These are phyloP conservation scores for Hiodon tergisus DNA, from an alignment of 2,113 vertebrate species.

Conservation along the genomic window DNA sequence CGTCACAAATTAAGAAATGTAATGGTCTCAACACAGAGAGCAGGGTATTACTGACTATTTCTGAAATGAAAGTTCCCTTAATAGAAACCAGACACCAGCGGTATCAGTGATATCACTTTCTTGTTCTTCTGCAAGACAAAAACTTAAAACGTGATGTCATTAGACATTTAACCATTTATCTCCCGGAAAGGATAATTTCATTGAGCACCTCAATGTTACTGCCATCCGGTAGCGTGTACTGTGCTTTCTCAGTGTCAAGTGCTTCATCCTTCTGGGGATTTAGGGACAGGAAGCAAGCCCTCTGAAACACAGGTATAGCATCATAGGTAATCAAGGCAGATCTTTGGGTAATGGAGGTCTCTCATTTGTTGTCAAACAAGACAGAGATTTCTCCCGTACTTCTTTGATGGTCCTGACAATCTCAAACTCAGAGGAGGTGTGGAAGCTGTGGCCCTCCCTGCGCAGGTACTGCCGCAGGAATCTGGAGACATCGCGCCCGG, in stretches of 20 bases:
- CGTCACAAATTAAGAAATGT: no score
- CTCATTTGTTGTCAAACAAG: not conserved
- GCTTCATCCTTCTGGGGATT: conserved; percentile 81
- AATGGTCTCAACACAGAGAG: no score
- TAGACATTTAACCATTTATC: no score
- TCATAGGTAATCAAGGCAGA: not conserved
- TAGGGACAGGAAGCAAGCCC: not conserved
- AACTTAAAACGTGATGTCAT: no score
- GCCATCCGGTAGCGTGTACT: conserved; percentile 74
- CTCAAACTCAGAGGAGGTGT: conserved; percentile 79
- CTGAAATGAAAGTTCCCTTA: no score
- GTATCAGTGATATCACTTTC: no score
- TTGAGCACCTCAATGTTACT: conserved; percentile 47
- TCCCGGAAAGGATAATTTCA: no score
- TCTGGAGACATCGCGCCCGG: conserved; percentile 76
- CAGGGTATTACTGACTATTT: no score
- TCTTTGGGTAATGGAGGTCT: not conserved
- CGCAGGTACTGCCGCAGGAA: conserved; percentile 74
- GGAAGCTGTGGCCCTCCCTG: conserved; percentile 81
- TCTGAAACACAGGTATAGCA: not conserved
- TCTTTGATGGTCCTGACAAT: conserved; percentile 83
- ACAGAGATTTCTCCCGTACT: conserved; percentile 46
- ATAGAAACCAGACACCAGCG: no score
- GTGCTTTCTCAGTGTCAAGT: conserved; percentile 57
- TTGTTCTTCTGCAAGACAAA: no score